Base-by-base conservation (phyloP, 2,113 vertebrate species). In the Potamarius usumacintae region DNA sequence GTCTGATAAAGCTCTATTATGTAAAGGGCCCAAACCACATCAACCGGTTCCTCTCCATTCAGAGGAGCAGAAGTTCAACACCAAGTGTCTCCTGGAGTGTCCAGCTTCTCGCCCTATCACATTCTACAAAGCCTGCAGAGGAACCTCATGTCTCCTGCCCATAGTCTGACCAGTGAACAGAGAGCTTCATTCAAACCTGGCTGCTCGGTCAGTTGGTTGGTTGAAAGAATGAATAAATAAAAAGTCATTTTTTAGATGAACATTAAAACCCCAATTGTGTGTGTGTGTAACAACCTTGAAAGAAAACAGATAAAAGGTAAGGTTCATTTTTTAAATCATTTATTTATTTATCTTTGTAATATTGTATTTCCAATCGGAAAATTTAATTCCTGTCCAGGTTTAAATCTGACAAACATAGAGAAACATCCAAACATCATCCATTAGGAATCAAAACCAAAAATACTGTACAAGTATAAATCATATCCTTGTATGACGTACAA, bases 301-400 rank as follows among this genome's bases (percentile, higher is more conserved):
- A 71, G 4, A 50, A 72, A 74, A 72, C 53, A 57, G n/a, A n/a
- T 52, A 34, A 69, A 60, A 9, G 11, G 20, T n/a, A 30, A n/a
- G 4, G 3, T 27, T 60, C 7, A 12, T 8, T 1, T 57, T 87
- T 82, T 55, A 65, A 67, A 89, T 50, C 89, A 76, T 95, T 95
- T 95, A 95, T 94, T 95, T 95, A 95, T 94, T 95, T 87, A 92
- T 7, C 90, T 92, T 93, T 86, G 52, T 88, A 87, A 62, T 91
- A 91, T 91, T 67, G 48, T 91, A 89, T 89, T 88, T 84, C 55
- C 90, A 86, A 92, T 92, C 88, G 90, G 90, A 92, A 93, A 94
- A 90, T 63, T 63, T 92, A 89, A 91, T 92, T 92, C 89, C 89
- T 90, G 71, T 87, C 42, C 52, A 85, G 87, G 91, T 92, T 91